phyloP scores from a whole-genome alignment of 2,888 invertebrate genomes.

The Apodemia hepburni region DNA sequence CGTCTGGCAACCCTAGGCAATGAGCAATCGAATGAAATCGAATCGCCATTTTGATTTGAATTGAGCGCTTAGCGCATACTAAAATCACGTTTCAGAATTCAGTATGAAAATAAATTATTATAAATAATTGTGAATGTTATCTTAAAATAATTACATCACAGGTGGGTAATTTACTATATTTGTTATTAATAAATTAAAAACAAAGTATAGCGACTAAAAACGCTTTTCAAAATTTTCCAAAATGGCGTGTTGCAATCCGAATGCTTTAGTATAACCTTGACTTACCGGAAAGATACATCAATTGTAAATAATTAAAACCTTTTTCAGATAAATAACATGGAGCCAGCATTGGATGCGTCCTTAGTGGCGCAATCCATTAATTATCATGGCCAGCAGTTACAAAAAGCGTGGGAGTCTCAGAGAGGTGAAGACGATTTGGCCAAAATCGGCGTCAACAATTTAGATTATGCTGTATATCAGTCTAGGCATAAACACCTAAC shows the following conservation, averaged over 20 bases:
- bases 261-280: neutral
- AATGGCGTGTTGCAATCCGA: neutral
- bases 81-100: neutral
- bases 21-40: too few species aligned
- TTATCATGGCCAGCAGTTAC: slow-evolving; percentile 93
- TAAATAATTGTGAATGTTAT: neutral
- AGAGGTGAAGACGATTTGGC: slow-evolving; percentile 87
- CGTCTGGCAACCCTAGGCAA: too few species aligned
- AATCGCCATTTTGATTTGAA: too few species aligned
- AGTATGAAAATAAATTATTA: slow-evolving; percentile 9
- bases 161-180: neutral
- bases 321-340: slow-evolving; percentile 44
- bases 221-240: neutral
- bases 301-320: neutral
- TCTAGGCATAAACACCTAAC: slow-evolving; percentile 90
- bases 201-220: neutral
- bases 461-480: slow-evolving; percentile 88
- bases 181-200: neutral
- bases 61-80: neutral
- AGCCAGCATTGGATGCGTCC: slow-evolving; percentile 67
- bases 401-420: slow-evolving; percentile 93
- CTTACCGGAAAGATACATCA: neutral
- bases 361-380: slow-evolving; percentile 86
- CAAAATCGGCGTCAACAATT: slow-evolving; percentile 78
- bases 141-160: neutral